These are phyloP conservation scores for Antheraea assamensis DNA, from an alignment of 2,888 invertebrate species.

Conservation along the genomic window DNA sequence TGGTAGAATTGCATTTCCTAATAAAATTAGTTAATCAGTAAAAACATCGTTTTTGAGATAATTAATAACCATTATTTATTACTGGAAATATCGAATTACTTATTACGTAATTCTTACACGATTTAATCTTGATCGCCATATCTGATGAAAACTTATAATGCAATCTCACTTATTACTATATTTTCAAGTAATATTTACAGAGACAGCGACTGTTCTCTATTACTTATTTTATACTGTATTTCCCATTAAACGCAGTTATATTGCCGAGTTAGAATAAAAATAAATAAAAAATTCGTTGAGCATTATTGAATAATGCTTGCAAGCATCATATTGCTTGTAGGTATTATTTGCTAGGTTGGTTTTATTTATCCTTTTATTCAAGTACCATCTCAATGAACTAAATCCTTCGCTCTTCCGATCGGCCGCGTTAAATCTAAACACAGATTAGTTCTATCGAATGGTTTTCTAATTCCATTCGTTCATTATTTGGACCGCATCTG, in stretches of 20 bases:
- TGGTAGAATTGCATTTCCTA: no score
- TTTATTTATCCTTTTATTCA: not conserved
- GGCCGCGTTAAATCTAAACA: constrained; percentile 21
- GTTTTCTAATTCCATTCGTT: constrained; percentile 32
- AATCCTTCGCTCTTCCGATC: not conserved
- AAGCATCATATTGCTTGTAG: not conserved
- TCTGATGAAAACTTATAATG: not conserved
- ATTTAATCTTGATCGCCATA: not conserved
- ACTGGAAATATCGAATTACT: not conserved
- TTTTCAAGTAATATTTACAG: not conserved
- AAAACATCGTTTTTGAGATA: no score
- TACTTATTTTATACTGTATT: not conserved
- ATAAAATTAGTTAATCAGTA: no score
- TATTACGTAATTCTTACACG: not conserved
- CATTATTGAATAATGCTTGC: not conserved
- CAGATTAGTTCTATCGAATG: constrained; percentile 30
- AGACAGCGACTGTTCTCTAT: not conserved
- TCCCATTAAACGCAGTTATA: not conserved
- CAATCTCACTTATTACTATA: not conserved
- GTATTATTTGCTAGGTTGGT: not conserved
- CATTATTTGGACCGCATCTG: constrained; percentile 49
- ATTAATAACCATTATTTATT: not conserved
- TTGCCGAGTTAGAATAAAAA: not conserved
- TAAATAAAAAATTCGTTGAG: not conserved
- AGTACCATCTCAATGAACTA: not conserved